Base-by-base conservation (phyloP, 2,797 vertebrate species). In the Aplochiton taeniatus region DNA sequence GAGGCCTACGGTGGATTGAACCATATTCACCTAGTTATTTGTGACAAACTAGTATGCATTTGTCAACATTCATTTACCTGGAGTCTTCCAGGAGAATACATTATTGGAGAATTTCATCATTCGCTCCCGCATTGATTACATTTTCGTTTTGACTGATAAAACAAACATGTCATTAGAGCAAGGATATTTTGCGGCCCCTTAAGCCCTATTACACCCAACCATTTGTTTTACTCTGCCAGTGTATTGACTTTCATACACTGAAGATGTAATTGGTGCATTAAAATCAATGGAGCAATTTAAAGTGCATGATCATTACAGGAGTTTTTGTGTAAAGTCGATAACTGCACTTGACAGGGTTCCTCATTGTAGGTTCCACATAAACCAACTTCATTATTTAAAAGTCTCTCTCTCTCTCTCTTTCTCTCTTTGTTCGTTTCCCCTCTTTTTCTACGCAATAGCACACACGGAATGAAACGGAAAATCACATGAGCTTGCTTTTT, bases 241-340 rank as follows among this genome's bases (percentile, higher is more conserved):
- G 72, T 87, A 74, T 86, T 85, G 71, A 85, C 78, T 85, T 84
- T 81, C 78, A 86, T 86, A 75, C 86, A 80, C 78, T 73, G 73
- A 82, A 77, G 73, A 81, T 71, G 72, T 82, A 85, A 85, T 84
- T 84, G 74, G 81, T 66, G 77, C 73, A 85, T 87, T 88, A 81
- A 90, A 88, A 84, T 81, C 85, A 77, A 89, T 88, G 83, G 80
- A 74, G 82, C 85, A 82, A 82, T 77, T 86, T 77, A 74, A 81
- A 88, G 76, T 75, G 77, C 84, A 81, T 87, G 79, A 82, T 87
- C 78, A 84, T 84, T 76, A 77, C 62, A 66, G 73, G 68, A 75
- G 48, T 85, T 82, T 86, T 70, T 76, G 84, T 69, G 76, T 66
- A 60, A 79, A 83, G 78, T 89, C 76, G 83, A 82, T 83, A 83